These are phyloP conservation scores for Cataglyphis altisquamis DNA, from an alignment of 2,888 invertebrate species.

Conservation along the genomic window DNA sequence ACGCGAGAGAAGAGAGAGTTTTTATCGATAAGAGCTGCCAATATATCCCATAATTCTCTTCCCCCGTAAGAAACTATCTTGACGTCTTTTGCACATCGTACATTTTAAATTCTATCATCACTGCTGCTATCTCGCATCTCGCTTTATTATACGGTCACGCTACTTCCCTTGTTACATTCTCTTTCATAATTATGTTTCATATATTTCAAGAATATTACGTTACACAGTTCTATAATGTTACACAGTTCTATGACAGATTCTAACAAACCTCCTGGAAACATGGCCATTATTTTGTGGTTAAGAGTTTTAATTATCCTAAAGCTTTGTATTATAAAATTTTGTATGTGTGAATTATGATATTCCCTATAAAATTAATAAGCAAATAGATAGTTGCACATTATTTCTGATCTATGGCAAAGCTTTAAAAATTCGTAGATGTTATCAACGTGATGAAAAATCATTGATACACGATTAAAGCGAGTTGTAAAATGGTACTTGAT, in stretches of 20 bases:
- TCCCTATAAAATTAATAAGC: not conserved
- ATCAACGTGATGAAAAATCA: not conserved
- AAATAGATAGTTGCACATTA: not conserved
- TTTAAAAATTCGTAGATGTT: not conserved
- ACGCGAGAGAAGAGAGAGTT: slow-evolving; percentile 14
- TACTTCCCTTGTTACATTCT: not conserved
- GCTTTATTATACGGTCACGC: not conserved
- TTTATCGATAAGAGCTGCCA: slow-evolving; percentile 19
- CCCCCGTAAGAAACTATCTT: not conserved
- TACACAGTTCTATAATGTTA: slow-evolving; percentile 36
- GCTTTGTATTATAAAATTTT: not conserved
- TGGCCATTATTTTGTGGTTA: not conserved
- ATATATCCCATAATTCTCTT: slow-evolving; percentile 45
- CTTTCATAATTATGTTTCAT: slow-evolving; percentile 25
- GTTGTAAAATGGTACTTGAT: not conserved
- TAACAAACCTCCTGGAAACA: not conserved
- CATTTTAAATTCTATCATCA: slow-evolving; percentile 33
- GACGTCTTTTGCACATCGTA: not conserved
- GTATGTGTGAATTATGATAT: not conserved
- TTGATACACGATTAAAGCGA: not conserved
- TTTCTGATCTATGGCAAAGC: not conserved
- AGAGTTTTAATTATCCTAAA: not conserved
- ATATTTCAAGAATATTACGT: slow-evolving; percentile 36
- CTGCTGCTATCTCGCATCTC: not conserved
- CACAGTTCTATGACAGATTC: not conserved